Evolutionary conservation across 2,797 vertebrate genomes (phyloP), one percentile per base, ranked within the genome.

Genomic region (Clarias fuscus): DNA sequence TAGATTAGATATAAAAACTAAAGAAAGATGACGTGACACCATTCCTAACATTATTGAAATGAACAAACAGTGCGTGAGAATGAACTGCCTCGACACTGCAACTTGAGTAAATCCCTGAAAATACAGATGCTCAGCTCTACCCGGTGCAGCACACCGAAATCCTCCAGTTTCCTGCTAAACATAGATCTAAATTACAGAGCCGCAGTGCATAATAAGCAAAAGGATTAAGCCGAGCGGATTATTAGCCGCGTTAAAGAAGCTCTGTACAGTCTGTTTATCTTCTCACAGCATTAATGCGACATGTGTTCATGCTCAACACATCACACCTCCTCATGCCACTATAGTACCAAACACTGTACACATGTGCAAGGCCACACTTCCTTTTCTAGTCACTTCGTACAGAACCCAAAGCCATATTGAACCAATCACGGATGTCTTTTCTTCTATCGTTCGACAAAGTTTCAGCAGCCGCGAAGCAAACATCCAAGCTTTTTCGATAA

Each of bases 261-360:
- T 62, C 33, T 17, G 40, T 43, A 30, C 85, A 58, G 71, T 67
- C 71, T 86, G 86, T 82, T 77, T 71, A 70, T 78, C 20, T 70
- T 70, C 48, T 61, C 72, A 67, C 72, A 18, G 65, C 73, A 80
- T 76, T 72, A 83, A 68, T 70, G 56, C 62, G 48, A 71, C 76
- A 77, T 64, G n/a, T n/a, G 37, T 72, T 65, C 84, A 82, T 80
- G 22, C 18, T 40, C 4, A 84, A 33, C 72, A 78, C 84, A 84
- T 72, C 71, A 76, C 70, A 68, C 79, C 20, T 82, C 40, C 79
- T 67, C 13, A 75, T 10, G 15, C 59, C 27, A 65, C 77, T 30
- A 15, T 30, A 86, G 37, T 33, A 37, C 64, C 68, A 76, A 22
- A 37, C 71, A 76, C 59, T 75, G 68, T 77, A 59, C 27, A 58